Conservation (phyloP, 2,797 vertebrate genomes). For the Toxotes lorentzi region DNA sequence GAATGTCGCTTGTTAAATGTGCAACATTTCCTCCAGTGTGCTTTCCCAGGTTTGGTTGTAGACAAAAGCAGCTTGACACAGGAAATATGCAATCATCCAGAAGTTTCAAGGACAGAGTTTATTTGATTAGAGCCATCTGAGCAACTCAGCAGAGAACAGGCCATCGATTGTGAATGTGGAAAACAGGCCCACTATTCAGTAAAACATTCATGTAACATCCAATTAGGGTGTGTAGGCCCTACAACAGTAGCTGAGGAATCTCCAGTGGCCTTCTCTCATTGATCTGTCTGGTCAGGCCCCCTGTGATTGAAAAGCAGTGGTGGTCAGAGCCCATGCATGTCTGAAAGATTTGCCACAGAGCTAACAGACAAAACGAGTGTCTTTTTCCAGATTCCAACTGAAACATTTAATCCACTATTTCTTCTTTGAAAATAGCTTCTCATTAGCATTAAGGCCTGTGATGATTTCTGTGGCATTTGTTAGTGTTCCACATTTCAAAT, state of each 20-base stretch:
- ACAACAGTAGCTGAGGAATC: conserved; percentile 58
- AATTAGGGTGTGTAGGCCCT: conserved; percentile 66
- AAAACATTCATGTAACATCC: conserved; percentile 69
- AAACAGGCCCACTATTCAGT: conserved; percentile 60
- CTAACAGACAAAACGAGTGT: conserved; percentile 8
- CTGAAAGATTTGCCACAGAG: conserved; percentile 35
- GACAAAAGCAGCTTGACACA: conserved; percentile 35
- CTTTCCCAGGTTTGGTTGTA: background rate
- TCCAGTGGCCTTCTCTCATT: conserved; percentile 61
- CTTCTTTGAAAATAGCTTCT: conserved; percentile 27
- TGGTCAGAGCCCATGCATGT: conserved; percentile 46
- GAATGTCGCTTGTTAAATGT: conserved; percentile 14
- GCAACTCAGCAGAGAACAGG: conserved; percentile 43
- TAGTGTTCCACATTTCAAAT: conserved; percentile 18
- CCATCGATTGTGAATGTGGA: conserved; percentile 67
- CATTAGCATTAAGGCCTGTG: conserved; percentile 43
- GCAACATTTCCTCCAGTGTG: background rate
- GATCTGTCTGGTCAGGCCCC: conserved; percentile 58
- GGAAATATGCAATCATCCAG: conserved; percentile 53
- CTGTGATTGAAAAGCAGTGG: conserved; percentile 60
- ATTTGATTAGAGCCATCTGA: conserved; percentile 51
- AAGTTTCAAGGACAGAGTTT: conserved; percentile 53
- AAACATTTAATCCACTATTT: conserved; percentile 23
- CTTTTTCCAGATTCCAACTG: background rate
- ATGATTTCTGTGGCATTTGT: conserved; percentile 27